phyloP scores from a whole-genome alignment of 2,797 vertebrate species.

The Lutjanus campechanus region DNA sequence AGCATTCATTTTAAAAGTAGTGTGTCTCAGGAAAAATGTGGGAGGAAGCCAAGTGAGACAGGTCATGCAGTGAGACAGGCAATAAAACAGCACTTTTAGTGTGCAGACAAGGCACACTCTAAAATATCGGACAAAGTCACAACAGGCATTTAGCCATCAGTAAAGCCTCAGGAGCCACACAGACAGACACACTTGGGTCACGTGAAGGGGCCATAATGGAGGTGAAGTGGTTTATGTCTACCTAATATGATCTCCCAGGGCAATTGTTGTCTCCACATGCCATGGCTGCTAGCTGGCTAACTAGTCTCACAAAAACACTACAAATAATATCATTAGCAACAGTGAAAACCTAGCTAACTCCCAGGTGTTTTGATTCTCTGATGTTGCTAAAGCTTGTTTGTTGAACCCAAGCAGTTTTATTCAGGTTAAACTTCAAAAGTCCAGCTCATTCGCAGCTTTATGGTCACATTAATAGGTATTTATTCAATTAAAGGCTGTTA shows the following conservation, averaged over 20 bases:
- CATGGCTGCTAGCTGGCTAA: neutral
- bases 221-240: neutral
- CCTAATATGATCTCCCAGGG: neutral
- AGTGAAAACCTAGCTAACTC: no score
- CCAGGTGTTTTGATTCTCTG: no score
- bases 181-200: neutral
- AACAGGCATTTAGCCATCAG: neutral
- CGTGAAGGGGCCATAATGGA: neutral
- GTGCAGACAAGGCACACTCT: neutral
- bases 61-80: neutral
- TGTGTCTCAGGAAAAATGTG: neutral
- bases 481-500: no score
- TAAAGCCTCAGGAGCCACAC: neutral
- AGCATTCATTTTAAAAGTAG: neutral
- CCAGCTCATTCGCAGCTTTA: no score
- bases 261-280: neutral
- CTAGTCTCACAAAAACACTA: neutral
- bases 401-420: no score
- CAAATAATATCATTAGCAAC: no score
- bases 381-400: no score
- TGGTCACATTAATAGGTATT: no score
- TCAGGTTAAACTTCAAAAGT: no score
- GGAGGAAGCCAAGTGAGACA: neutral
- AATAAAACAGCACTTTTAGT: neutral
- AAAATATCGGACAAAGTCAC: neutral